A percentile compares a stretch with the other conserved stretches of the same genome.
These are phyloP conservation scores for Dreissena polymorpha DNA, from an alignment of 1,140 invertebrate genomes.

Conservation along the genomic window DNA sequence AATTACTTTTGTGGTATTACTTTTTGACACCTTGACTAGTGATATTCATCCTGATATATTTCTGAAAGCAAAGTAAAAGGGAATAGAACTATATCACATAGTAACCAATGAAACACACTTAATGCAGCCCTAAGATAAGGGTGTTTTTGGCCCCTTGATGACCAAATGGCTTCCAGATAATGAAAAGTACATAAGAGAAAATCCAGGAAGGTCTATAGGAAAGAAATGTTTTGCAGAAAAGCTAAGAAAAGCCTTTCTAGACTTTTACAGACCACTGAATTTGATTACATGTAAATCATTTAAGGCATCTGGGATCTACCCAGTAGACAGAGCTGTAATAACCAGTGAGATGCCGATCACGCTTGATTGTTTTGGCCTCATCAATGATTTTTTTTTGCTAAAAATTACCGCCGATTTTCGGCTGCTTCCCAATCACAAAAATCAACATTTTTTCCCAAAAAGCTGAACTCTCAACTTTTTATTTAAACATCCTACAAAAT, in stretches of 20 bases:
- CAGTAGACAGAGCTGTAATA: too few relatives aligned
- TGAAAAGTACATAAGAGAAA: conserved; percentile 35
- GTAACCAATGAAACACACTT: conserved; percentile 50
- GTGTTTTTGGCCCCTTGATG: conserved; percentile 53
- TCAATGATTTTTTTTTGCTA: too few relatives aligned
- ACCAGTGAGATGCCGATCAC: too few relatives aligned
- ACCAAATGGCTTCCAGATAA: conserved; percentile 39
- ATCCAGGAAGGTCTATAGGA: conserved; percentile 39
- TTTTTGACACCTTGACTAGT: too few relatives aligned
- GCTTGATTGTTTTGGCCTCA: too few relatives aligned
- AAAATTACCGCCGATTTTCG: too few relatives aligned
- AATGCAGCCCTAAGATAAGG: conserved; percentile 52
- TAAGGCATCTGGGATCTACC: neutral
- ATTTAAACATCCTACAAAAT: too few relatives aligned
- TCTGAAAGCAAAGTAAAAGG: conserved; percentile 21
- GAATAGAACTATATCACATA: conserved; percentile 48
- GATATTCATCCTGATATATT: conserved; percentile 30
- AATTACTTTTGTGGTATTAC: too few relatives aligned
- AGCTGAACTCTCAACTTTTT: too few relatives aligned
- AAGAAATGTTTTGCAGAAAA: conserved; percentile 57
- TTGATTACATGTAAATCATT: conserved; percentile 48
- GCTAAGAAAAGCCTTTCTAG: conserved; percentile 49
- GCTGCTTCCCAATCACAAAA: too few relatives aligned
- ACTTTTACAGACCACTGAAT: conserved; percentile 52
- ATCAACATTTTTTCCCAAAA: too few relatives aligned